Conservation (phyloP, 2,113 vertebrate genomes). For the Gobio gobio region DNA sequence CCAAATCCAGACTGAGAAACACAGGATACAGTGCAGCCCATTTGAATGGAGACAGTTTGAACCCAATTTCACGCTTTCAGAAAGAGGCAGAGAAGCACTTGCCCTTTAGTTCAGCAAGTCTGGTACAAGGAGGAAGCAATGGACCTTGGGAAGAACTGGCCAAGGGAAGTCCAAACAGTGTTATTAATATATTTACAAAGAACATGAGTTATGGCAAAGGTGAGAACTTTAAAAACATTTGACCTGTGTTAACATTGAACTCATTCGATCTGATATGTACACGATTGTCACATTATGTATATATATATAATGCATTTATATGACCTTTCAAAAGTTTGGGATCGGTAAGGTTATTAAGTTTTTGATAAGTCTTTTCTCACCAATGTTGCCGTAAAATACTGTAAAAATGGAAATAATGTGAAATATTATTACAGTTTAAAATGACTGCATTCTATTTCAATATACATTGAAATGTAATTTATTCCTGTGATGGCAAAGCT, state of each 20-base stretch:
- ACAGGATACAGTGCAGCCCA: slow-evolving; percentile 76
- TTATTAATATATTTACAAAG: slow-evolving; percentile 95
- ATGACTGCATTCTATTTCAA: neutral
- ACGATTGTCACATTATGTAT: neutral
- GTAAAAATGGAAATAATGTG: neutral
- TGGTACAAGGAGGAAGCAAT: slow-evolving; percentile 67
- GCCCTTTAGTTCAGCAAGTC: slow-evolving; percentile 68
- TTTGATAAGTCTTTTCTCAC: neutral
- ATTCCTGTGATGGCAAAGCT: neutral
- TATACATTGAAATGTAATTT: neutral
- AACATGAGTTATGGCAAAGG: slow-evolving; percentile 84
- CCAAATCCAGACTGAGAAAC: slow-evolving; percentile 71
- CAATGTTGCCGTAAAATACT: neutral
- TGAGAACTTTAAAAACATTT: slow-evolving; percentile 62
- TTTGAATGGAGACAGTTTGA: slow-evolving; percentile 64
- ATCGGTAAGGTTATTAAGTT: neutral
- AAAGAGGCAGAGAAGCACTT: slow-evolving; percentile 84
- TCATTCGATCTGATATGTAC: neutral
- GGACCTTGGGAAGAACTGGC: slow-evolving; percentile 88
- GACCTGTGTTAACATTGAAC: neutral
- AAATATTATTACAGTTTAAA: neutral
- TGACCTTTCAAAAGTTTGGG: neutral
- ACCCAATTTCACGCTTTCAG: slow-evolving; percentile 86
- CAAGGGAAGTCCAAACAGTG: slow-evolving; percentile 92
- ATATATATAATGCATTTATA: neutral